A percentile compares a stretch with the other conserved stretches of the same genome.
phyloP scores from a whole-genome alignment of 2,888 invertebrate species.

The Portevinia maculata region DNA sequence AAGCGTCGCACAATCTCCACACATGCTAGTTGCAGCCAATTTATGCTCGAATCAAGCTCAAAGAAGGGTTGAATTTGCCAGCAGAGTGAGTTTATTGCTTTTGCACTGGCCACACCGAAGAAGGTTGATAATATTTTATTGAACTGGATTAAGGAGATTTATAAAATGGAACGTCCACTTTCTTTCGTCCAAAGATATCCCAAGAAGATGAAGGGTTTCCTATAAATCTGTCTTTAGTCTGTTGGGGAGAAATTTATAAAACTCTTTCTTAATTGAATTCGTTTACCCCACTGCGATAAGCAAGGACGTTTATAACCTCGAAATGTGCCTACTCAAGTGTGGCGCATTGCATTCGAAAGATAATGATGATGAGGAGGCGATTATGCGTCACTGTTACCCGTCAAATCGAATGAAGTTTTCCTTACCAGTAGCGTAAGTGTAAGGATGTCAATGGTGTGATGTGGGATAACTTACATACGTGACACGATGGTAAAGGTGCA shows the following conservation, averaged over 20 bases:
- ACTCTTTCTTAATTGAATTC: conserved; percentile 63
- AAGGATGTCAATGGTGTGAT: conserved; percentile 7
- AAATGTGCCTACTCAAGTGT: conserved; percentile 56
- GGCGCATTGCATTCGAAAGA: conserved; percentile 40
- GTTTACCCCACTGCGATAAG: not conserved
- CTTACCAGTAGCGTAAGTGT: not conserved
- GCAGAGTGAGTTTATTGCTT: conserved; percentile 47
- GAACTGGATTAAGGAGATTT: conserved; percentile 70
- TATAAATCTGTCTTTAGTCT: conserved; percentile 52
- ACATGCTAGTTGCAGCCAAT: conserved; percentile 52
- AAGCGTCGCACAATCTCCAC: conserved; percentile 59
- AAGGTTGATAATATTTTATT: conserved; percentile 67
- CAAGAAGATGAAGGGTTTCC: conserved; percentile 59
- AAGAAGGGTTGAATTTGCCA: conserved; percentile 59
- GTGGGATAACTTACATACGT: conserved; percentile 30
- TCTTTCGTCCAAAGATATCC: conserved; percentile 50
- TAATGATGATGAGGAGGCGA: conserved; percentile 44
- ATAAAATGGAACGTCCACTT: conserved; percentile 67
- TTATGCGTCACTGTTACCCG: conserved; percentile 30
- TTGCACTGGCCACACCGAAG: conserved; percentile 33
- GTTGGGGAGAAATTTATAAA: conserved; percentile 43
- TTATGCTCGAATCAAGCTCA: conserved; percentile 49
- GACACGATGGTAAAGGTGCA: conserved; percentile 62
- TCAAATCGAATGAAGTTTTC: conserved; percentile 35
- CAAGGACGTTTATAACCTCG: conserved; percentile 26